Percentiles rank a stretch among this genome's conserved stretches.
Conservation (phyloP, 2,113 vertebrate genomes). For the Ochotona princeps region DNA sequence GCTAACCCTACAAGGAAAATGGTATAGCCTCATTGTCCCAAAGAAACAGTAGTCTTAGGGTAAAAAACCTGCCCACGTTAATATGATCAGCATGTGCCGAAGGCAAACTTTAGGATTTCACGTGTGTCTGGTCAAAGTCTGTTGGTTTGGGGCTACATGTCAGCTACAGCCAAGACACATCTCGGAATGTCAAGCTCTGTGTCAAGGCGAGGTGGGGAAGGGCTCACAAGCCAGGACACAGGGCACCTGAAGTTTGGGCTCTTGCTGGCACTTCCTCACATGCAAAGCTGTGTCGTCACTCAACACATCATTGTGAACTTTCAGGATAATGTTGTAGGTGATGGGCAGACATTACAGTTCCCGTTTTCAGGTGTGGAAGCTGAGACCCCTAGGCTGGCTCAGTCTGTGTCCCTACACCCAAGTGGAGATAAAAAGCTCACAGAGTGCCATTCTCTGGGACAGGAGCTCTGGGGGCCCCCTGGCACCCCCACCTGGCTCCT, state of each 20-base stretch:
- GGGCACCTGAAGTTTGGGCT: background rate
- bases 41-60: background rate
- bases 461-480: fast-evolving
- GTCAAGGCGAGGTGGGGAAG: too few relatives aligned
- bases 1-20: background rate
- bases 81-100: background rate
- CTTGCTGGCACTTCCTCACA: background rate
- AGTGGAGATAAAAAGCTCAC: too few relatives aligned
- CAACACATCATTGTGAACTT: background rate
- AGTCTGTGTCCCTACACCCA: too few relatives aligned
- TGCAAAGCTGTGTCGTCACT: background rate
- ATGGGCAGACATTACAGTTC: background rate
- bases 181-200: too few relatives aligned
- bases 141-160: background rate
- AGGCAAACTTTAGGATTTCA: background rate
- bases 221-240: background rate
- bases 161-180: background rate
- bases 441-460: background rate
- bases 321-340: background rate
- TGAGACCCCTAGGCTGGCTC: background rate
- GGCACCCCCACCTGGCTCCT: background rate
- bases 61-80: background rate
- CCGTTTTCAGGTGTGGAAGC: background rate
- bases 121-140: background rate
- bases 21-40: background rate